Percentiles rank a stretch among this genome's conserved stretches.
These are phyloP conservation scores for Aphrophora alni DNA, from an alignment of 2,888 invertebrate species.

Conservation along the genomic window DNA sequence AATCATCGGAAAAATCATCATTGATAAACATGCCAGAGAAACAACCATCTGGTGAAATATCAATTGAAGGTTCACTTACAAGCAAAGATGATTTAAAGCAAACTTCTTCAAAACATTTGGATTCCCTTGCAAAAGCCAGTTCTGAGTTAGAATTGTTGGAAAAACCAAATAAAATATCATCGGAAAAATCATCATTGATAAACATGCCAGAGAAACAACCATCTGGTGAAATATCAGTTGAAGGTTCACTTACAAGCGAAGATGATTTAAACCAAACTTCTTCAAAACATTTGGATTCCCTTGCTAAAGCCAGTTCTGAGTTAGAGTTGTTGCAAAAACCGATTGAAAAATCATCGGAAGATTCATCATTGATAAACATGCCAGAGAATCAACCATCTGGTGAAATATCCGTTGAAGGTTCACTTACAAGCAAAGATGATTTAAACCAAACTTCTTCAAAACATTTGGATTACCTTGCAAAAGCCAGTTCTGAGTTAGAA, in stretches of 20 bases:
- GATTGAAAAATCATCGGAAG: too few relatives aligned
- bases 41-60: not conserved
- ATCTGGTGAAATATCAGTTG: not conserved
- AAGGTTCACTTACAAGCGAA: not conserved
- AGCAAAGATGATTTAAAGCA: conserved; percentile 11
- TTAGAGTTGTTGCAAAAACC: too few relatives aligned
- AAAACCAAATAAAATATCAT: too few relatives aligned
- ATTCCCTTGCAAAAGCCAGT: conserved; percentile 44
- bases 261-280: conserved; percentile 19
- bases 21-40: too few relatives aligned
- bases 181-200: too few relatives aligned
- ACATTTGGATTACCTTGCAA: conserved; percentile 41
- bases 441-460: conserved; percentile 18
- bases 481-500: conserved; percentile 46
- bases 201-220: not conserved
- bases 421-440: conserved; percentile 1
- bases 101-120: conserved; percentile 19
- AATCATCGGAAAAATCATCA: too few relatives aligned
- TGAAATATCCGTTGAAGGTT: not conserved
- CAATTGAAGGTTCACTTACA: not conserved
- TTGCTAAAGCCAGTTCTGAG: conserved; percentile 45
- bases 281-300: conserved; percentile 30
- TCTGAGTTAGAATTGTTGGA: conserved; percentile 46
- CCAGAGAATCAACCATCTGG: too few relatives aligned
- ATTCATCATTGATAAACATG: too few relatives aligned